phyloP scores from a whole-genome alignment of 1,140 invertebrate species.

The Campoletis sonorensis region DNA sequence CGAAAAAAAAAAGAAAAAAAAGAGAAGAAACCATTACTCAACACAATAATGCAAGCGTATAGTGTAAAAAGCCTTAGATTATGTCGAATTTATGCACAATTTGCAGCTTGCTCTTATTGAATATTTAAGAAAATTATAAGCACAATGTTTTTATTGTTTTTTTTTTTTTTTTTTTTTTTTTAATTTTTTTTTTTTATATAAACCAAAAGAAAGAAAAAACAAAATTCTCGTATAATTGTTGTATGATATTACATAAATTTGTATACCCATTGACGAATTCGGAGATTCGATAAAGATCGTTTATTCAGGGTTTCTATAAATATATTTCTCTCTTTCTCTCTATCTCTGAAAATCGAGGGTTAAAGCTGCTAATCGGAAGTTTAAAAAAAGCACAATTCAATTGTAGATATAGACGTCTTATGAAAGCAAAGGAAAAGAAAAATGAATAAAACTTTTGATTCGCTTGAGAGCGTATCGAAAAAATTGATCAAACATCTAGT shows the following conservation, averaged over 20 bases:
- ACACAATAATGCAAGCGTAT: constrained; percentile 57
- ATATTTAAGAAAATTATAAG: constrained; percentile 64
- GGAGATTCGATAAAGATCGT: constrained; percentile 50
- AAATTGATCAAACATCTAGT: constrained; percentile 11
- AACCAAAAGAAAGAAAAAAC: constrained; percentile 52
- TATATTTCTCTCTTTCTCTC: constrained; percentile 16
- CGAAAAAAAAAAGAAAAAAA: constrained; percentile 34
- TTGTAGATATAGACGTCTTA: constrained; percentile 29
- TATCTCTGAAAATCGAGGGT: constrained; percentile 8
- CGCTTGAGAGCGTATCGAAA: background rate
- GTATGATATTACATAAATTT: constrained; percentile 65
- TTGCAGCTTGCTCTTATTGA: constrained; percentile 68
- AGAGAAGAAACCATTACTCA: constrained; percentile 56
- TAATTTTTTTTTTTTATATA: constrained; percentile 27
- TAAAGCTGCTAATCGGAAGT: constrained; percentile 10
- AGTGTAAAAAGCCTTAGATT: constrained; percentile 68
- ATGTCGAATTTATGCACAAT: constrained; percentile 67
- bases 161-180: constrained; percentile 12
- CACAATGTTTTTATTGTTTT: constrained; percentile 65
- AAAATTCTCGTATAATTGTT: constrained; percentile 60
- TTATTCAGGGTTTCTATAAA: constrained; percentile 36
- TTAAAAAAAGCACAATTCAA: constrained; percentile 22
- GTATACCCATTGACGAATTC: constrained; percentile 56
- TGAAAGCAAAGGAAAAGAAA: background rate
- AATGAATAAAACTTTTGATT: background rate